phyloP scores from a whole-genome alignment of 2,113 vertebrate genomes.

The Paradoxurus hermaphroditus region DNA sequence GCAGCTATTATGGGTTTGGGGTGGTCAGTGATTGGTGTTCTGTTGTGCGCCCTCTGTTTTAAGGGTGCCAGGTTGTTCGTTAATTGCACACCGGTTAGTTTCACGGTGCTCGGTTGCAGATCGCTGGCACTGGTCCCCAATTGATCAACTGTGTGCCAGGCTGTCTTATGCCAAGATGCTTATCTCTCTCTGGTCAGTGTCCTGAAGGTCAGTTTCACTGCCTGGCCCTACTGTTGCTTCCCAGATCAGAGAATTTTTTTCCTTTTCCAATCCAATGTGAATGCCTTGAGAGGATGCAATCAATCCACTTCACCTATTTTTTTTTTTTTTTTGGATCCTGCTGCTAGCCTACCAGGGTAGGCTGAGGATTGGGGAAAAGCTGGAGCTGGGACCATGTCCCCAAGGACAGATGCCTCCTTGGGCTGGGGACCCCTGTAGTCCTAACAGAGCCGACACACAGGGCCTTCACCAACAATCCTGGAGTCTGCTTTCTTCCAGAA shows the following conservation, averaged over 20 bases:
- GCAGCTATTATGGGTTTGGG: not conserved
- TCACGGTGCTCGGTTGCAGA: too few species aligned
- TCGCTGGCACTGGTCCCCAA: too few species aligned
- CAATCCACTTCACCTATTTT: not conserved
- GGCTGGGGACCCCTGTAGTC: not conserved
- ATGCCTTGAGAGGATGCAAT: not conserved
- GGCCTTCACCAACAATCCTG: not conserved
- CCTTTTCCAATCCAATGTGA: not conserved
- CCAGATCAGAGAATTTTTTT: not conserved
- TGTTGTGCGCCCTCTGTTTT: not conserved
- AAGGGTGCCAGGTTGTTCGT: not conserved
- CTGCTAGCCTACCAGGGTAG: not conserved
- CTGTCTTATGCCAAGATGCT: not conserved
- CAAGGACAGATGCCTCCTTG: not conserved
- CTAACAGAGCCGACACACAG: fast-evolving
- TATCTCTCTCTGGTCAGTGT: not conserved
- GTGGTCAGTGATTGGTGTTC: not conserved
- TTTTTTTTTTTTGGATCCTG: not conserved
- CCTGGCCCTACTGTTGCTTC: not conserved
- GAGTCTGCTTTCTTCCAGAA: not conserved
- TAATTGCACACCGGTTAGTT: not conserved
- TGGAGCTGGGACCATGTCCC: not conserved
- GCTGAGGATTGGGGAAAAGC: not conserved
- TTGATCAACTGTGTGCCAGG: not conserved
- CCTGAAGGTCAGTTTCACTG: not conserved